Evolutionary conservation across 2,888 invertebrate genomes (phyloP), one percentile per base, ranked within the genome.

Genomic region (Netelia inedita): DNA sequence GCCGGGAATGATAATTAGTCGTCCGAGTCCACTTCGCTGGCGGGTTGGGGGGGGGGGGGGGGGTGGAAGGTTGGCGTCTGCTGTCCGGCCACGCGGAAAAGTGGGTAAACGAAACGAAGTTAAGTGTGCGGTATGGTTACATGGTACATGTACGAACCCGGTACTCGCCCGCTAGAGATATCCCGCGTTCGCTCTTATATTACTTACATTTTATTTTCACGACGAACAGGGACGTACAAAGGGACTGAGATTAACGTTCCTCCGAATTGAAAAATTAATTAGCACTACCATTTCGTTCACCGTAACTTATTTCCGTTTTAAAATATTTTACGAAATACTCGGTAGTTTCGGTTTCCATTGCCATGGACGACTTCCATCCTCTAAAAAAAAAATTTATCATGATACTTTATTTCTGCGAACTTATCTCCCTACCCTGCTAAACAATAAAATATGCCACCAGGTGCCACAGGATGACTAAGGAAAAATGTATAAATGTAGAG

Each of bases 1-100:
- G 61, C 41, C 9, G 19, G 65, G 46, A 72, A 82, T 82, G 79
- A 82, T 82, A 82, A 82, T 82, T 82, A 82, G 82, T 79, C 79
- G 82, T 72, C 66, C 72, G 79, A 79, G 79, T 65, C 72, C 79
- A 72, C 78, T 78, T 61, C 8, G 46, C 19, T 16, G 46, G 2
- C n/a, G 3, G 14, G 28, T 46, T 78, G 76, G n/a, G 76, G 19
- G 57, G 28, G 2, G 53, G 3, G 14, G 28, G 2, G 53, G 3
- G 14, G 28, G 59, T 78, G 76, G n/a, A 68, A 23, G 57, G 28
- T 69, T 50, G 59, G 43, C 59, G 57, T 10, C 43, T 41, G 72
- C 43, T 73, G 57, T 73, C 73, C 69, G 59, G 65, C 55, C 43
- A 75, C 63, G 55, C 41, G 63, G 55, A 41, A 55, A 69, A 81